A percentile compares a stretch with the other conserved stretches of the same genome.
These are phyloP conservation scores for Peromyscus maniculatus DNA, from an alignment of 2,113 vertebrate genomes.

Conservation along the genomic window DNA sequence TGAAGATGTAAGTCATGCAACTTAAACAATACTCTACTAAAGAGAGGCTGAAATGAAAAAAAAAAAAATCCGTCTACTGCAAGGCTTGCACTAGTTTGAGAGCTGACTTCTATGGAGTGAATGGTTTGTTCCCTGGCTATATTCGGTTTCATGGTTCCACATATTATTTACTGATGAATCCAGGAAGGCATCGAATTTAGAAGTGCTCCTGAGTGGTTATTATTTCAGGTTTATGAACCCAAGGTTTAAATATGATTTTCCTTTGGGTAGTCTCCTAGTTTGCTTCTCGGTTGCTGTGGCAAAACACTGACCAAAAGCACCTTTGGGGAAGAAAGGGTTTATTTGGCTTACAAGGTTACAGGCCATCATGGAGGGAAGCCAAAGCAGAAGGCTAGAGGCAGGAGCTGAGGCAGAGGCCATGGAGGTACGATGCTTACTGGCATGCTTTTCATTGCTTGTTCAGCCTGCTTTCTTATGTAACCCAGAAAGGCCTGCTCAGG, in stretches of 20 bases:
- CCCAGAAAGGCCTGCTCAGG: background rate
- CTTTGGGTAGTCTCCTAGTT: constrained; percentile 18
- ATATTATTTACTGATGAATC: constrained; percentile 68
- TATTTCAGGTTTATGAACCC: constrained; percentile 67
- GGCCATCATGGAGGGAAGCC: background rate
- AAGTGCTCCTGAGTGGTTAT: constrained; percentile 68
- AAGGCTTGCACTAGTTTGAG: constrained; percentile 18
- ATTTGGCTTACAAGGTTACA: background rate
- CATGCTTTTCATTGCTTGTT: background rate
- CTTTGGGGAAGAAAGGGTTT: background rate
- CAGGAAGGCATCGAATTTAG: constrained; percentile 48
- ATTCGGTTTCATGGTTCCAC: constrained; percentile 43
- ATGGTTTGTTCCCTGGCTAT: constrained; percentile 49
- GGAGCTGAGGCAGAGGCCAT: background rate
- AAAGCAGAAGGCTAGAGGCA: background rate
- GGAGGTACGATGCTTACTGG: background rate
- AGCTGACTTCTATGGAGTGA: background rate
- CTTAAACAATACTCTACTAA: background rate
- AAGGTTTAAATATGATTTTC: constrained; percentile 71
- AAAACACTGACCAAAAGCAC: background rate
- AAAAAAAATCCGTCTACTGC: background rate
- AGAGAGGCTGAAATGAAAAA: background rate
- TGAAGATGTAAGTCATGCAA: background rate
- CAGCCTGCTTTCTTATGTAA: background rate
- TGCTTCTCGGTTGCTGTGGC: background rate